These are phyloP conservation scores for Crocallis elinguaria DNA, from an alignment of 2,888 invertebrate genomes.

Conservation along the genomic window DNA sequence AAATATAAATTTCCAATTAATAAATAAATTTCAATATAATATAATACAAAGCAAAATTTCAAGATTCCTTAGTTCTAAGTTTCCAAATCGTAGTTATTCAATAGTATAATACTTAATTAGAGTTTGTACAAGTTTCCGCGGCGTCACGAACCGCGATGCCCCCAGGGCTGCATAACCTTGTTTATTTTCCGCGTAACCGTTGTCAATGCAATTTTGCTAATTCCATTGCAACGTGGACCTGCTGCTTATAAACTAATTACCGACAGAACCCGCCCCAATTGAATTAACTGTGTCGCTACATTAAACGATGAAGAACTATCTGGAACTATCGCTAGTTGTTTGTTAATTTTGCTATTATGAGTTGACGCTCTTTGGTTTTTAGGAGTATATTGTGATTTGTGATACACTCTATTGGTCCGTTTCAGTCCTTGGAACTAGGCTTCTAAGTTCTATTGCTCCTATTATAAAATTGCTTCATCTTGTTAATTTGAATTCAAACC, in stretches of 20 bases:
- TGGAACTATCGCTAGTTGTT: constrained; percentile 1
- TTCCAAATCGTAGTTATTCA: background rate
- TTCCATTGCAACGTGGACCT: constrained; percentile 56
- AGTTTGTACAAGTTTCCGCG: too few relatives aligned
- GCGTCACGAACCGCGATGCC: background rate
- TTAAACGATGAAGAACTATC: constrained; percentile 43
- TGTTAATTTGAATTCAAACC: too few relatives aligned
- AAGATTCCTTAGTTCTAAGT: background rate
- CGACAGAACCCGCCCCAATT: constrained; percentile 66
- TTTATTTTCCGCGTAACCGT: constrained; percentile 45
- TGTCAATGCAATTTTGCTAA: constrained; percentile 81
- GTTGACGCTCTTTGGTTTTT: background rate
- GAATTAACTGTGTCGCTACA: constrained; percentile 68
- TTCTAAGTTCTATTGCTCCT: too few relatives aligned
- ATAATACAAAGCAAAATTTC: too few relatives aligned
- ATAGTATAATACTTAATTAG: background rate
- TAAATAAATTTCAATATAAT: too few relatives aligned
- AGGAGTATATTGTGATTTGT: too few relatives aligned
- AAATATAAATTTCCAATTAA: too few relatives aligned
- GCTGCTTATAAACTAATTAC: constrained; percentile 76
- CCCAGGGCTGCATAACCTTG: constrained; percentile 18
- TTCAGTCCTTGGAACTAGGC: too few relatives aligned
- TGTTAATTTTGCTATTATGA: background rate
- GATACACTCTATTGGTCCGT: too few relatives aligned
- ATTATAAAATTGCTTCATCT: too few relatives aligned